Evolutionary conservation across 2,113 vertebrate species (phyloP).

Genomic region (Ophthalmolycus amberensis): DNA sequence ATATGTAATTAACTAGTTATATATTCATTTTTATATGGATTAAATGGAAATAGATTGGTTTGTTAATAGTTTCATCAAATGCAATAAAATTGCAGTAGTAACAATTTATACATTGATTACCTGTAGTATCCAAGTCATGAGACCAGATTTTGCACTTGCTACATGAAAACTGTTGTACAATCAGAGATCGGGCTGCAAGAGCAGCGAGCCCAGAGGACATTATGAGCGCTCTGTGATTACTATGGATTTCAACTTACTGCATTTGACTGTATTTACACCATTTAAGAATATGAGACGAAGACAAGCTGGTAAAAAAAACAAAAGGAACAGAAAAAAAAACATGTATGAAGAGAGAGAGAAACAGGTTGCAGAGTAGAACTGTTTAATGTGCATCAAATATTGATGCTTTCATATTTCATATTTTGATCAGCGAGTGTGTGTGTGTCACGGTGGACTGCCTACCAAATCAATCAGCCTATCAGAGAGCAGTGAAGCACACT

Average conservation of each 20-base stretch:
- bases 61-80: too few species aligned
- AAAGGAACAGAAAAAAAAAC: neutral
- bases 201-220: neutral
- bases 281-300: neutral
- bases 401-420: slow-evolving; percentile 51
- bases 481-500: slow-evolving; percentile 65
- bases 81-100: too few species aligned
- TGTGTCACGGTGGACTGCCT: slow-evolving; percentile 51
- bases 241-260: neutral
- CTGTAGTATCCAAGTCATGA: too few species aligned
- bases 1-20: neutral
- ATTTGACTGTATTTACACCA: neutral
- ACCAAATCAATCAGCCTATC: slow-evolving; percentile 71
- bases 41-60: neutral
- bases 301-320: neutral
- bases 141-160: neutral
- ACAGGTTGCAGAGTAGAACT: slow-evolving; percentile 8
- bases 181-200: neutral
- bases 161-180: slow-evolving; percentile 4
- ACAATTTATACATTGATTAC: too few species aligned
- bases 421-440: slow-evolving; percentile 22
- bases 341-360: neutral
- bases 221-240: neutral
- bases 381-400: slow-evolving; percentile 55
- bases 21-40: neutral